phyloP scores from a whole-genome alignment of 2,888 invertebrate genomes.

The Myathropa florea region DNA sequence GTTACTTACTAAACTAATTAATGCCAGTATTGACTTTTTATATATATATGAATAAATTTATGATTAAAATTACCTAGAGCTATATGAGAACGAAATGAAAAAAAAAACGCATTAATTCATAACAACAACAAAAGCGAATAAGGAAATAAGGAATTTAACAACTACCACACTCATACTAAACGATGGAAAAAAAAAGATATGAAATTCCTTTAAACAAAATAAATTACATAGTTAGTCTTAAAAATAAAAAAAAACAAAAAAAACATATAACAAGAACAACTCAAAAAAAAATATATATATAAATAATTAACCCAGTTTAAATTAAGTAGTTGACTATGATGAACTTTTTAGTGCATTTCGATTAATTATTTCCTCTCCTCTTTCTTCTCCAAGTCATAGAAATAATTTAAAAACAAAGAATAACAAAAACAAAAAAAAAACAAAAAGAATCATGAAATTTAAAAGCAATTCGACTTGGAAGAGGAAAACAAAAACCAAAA shows the following conservation, averaged over 20 bases:
- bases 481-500: slow-evolving; percentile 23
- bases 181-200: slow-evolving; percentile 24
- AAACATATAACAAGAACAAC: slow-evolving; percentile 18
- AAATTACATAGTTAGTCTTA: slow-evolving; percentile 64
- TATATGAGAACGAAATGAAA: slow-evolving; percentile 40
- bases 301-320: slow-evolving; percentile 61
- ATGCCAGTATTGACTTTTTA: slow-evolving; percentile 68
- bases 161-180: slow-evolving; percentile 60
- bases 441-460: slow-evolving; percentile 39
- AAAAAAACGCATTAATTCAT: slow-evolving; percentile 18
- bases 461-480: slow-evolving; percentile 70
- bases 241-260: slow-evolving; percentile 17
- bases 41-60: slow-evolving; percentile 62
- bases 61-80: slow-evolving; percentile 59
- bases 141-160: slow-evolving; percentile 56
- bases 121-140: slow-evolving; percentile 25
- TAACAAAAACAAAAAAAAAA: slow-evolving; percentile 9
- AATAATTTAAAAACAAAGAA: slow-evolving; percentile 26
- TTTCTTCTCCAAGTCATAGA: slow-evolving; percentile 69
- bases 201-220: slow-evolving; percentile 41
- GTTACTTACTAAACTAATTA: slow-evolving; percentile 57
- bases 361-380: slow-evolving; percentile 65
- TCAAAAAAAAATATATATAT: slow-evolving; percentile 24
- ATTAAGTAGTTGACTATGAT: slow-evolving; percentile 69
- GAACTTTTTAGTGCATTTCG: slow-evolving; percentile 66